phyloP scores from a whole-genome alignment of 2,113 vertebrate genomes.

The Gymnorhina tibicen region DNA sequence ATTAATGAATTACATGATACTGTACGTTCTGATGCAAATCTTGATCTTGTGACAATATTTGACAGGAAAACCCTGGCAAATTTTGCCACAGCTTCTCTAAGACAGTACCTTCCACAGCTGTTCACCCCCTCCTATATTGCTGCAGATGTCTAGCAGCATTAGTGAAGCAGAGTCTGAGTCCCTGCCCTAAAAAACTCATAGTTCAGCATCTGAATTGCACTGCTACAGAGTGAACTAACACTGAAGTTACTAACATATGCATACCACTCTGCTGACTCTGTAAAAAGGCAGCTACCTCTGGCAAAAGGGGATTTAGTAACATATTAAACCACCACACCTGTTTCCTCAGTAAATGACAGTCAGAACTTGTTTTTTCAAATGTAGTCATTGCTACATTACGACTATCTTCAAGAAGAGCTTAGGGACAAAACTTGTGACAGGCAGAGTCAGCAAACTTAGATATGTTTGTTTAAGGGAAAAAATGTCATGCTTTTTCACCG shows the following conservation, averaged over 20 bases:
- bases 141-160: background rate
- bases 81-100: background rate
- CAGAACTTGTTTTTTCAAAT: background rate
- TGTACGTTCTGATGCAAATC: background rate
- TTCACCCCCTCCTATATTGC: background rate
- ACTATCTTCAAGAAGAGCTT: background rate
- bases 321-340: constrained; percentile 45
- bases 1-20: background rate
- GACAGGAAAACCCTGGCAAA: background rate
- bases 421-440: background rate
- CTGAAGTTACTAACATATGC: background rate
- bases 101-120: background rate
- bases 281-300: constrained; percentile 6
- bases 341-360: background rate
- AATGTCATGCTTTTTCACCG: background rate
- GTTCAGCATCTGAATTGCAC: background rate
- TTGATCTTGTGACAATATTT: background rate
- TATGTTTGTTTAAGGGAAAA: background rate
- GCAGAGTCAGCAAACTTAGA: background rate
- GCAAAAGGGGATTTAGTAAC: constrained; percentile 15
- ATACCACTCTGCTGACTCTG: background rate
- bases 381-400: background rate
- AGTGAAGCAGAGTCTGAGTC: background rate
- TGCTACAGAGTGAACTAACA: background rate
- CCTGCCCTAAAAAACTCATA: background rate